Base-by-base conservation (phyloP, 2,888 invertebrate species). In the Anticlea derivata region DNA sequence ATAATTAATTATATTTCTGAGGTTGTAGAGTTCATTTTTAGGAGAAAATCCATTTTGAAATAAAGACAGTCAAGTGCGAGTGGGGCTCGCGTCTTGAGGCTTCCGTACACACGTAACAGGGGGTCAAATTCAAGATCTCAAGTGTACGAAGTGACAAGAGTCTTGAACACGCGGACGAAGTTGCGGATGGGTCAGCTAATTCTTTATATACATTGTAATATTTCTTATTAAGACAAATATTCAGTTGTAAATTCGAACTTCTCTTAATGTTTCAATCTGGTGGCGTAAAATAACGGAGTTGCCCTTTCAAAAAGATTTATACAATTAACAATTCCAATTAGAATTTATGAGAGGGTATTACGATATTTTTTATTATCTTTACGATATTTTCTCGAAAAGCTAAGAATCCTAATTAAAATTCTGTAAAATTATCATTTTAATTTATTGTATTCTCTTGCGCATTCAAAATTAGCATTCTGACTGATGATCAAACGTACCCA, bases 291-390 rank as follows among this genome's bases (percentile, higher is more conserved):
- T 10, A 37, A 41, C 30, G 10, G n/a, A 30, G 26, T 35, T 22
- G 8, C 11, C 22, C 27, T 24, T 39, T 12, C 7, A 33, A 34
- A 48, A 52, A 44, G 43, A 24, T 39, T 52, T 29, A 1, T 29
- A 1, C 39, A 52, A 48, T 52, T 43, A 47, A 33, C 37, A 47
- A 43, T 41, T 52, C 47, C 12, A 43, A 47, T 52, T 52, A 33
- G 23, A 52, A 38, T 44, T 52, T 39, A 52, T 24, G 38, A 20
- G 20, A 33, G 7, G 8, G 24, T 27, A 43, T 38, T 37, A 52
- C 38, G 43, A 44, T 34, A 38, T 47, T 34, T 46, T 20, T 51
- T 47, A n/a, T 48, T 11, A 43, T 52, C 44, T 49, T 49, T 35
- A 40, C 39, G 39, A 31, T 33, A 43, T 43, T 43, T 44, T 53